Base-by-base conservation (phyloP, 2,888 invertebrate genomes). In the Eueremaeus valkanovi region DNA sequence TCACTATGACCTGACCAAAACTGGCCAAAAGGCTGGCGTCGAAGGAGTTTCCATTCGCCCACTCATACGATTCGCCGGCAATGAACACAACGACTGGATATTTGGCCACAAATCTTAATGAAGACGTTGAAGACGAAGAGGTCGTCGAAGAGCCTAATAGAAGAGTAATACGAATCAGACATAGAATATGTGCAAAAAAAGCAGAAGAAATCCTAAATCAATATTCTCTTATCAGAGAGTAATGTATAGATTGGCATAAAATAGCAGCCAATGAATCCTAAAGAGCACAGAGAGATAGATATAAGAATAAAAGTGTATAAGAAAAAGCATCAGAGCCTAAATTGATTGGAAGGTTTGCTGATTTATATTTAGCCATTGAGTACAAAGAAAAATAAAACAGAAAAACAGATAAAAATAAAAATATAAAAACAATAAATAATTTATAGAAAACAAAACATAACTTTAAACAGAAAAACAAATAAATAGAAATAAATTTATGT, bases 31-130 rank as follows among this genome's bases (percentile, higher is more conserved):
- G 92, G 78, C 94, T 92, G 75, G 95, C 97, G 83, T 98, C 97
- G 85, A 96, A 97, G 8, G 95, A 92, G 85, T 96, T 96, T 79
- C 97, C 97, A 72, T 95, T 92, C 83, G 95, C 95, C 91, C 94
- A 95, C 82, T 95, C 95, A 84, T 93, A 96, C 0, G 94, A 94
- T 83, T 96, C 96, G 0, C 95, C 96, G 81, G 95, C 95, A 78
- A 97, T 89, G 84, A 93, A 95, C 70, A 96, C 91, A 83, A 96
- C 88, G 0, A 93, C 92, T 55, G 93, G 92, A 83, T 78, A 75
- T 73, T 73, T 73, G 16, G 45, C 21, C 29, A 11, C 42, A 70
- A 27, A 70, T 70, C 45, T 70, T n/a, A 24, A 42, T 70, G 70
- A 45, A 45, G 40, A 36, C n/a, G 68, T 42, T n/a, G 29, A 6